Conservation (phyloP, 2,888 invertebrate genomes). For the Campoplex capitator region DNA sequence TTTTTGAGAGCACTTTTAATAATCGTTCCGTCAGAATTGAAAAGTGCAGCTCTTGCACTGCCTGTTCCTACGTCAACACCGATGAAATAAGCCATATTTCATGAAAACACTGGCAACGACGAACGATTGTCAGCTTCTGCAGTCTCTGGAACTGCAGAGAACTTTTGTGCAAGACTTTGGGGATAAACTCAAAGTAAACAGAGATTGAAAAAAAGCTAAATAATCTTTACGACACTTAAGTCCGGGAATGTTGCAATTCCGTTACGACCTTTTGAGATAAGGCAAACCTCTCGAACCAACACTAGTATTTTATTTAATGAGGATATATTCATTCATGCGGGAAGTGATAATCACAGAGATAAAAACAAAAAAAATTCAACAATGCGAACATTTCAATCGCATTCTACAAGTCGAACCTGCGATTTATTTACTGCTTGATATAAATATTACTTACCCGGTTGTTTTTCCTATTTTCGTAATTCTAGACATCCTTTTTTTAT, state of each 20-base stretch:
- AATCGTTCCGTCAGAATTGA: conserved; percentile 89
- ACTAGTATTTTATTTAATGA: background rate
- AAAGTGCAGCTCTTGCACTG: conserved; percentile 94
- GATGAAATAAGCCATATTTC: conserved; percentile 87
- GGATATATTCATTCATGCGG: background rate
- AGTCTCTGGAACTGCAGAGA: conserved; percentile 14
- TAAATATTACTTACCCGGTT: conserved; percentile 12
- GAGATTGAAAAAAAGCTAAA: background rate
- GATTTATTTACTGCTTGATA: background rate
- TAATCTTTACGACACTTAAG: background rate
- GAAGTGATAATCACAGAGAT: background rate
- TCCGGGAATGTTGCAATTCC: conserved; percentile 38
- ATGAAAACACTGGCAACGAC: background rate
- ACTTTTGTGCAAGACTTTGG: background rate
- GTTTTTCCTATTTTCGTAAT: background rate
- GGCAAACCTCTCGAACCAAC: background rate
- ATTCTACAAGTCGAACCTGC: background rate
- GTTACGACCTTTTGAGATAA: conserved; percentile 49
- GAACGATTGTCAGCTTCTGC: conserved; percentile 31
- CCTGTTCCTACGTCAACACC: conserved; percentile 98
- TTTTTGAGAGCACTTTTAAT: conserved; percentile 87
- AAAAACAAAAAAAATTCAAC: background rate
- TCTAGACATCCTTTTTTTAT: background rate
- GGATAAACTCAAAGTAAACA: background rate
- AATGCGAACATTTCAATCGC: background rate